Conservation (phyloP, 2,113 vertebrate species). For the Podilymbus podiceps region DNA sequence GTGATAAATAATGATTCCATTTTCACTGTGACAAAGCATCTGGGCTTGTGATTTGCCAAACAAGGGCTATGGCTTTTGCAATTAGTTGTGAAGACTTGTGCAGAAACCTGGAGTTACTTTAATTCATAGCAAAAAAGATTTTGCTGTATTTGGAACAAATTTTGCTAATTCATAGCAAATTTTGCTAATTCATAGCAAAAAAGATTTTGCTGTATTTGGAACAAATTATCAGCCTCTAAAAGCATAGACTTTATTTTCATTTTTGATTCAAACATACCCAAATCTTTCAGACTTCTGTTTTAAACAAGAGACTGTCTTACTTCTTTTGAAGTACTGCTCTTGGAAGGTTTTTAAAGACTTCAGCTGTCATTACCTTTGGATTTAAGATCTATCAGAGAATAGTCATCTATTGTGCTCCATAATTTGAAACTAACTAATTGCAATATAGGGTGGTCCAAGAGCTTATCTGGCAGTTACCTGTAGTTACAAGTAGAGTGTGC, state of each 20-base stretch:
- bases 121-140: neutral
- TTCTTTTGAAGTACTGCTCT: neutral
- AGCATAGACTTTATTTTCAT: neutral
- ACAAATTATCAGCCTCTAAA: neutral
- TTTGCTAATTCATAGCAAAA: neutral
- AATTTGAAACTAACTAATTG: neutral
- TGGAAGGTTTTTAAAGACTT: neutral
- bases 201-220: neutral
- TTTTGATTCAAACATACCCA: neutral
- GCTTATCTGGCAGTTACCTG: neutral
- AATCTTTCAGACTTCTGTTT: neutral
- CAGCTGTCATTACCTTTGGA: neutral
- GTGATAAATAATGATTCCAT: neutral
- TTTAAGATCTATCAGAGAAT: neutral
- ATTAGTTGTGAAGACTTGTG: neutral
- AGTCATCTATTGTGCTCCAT: neutral
- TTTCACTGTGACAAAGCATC: neutral
- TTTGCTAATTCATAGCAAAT: too few relatives aligned
- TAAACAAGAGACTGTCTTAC: neutral
- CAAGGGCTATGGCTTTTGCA: neutral
- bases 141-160: neutral
- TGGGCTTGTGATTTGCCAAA: neutral
- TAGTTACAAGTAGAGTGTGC: neutral
- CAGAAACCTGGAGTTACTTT: neutral
- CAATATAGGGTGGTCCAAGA: neutral